These are phyloP conservation scores for Calliopum simillimum DNA, from an alignment of 2,888 invertebrate genomes.

Conservation along the genomic window DNA sequence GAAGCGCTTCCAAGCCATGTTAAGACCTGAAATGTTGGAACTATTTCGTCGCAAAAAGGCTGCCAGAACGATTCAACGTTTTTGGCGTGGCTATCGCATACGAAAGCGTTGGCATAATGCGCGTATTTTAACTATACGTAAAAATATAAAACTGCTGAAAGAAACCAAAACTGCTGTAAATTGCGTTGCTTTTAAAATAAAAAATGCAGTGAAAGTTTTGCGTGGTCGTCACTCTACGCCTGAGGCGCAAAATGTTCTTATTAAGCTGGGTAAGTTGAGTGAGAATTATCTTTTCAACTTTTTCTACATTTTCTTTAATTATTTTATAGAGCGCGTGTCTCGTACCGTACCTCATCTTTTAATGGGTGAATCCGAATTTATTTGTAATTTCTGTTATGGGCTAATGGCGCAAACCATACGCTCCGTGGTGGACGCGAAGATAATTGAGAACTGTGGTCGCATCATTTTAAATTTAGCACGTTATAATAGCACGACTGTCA, in stretches of 20 bases:
- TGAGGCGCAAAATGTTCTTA: conserved; percentile 60
- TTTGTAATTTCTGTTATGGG: conserved; percentile 66
- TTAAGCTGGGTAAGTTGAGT: conserved; percentile 57
- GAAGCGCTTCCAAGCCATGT: conserved; percentile 67
- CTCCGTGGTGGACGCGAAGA: conserved; percentile 66
- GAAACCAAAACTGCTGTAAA: conserved; percentile 51
- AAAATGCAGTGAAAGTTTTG: conserved; percentile 60
- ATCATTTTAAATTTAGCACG: conserved; percentile 78
- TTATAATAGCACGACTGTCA: conserved; percentile 72
- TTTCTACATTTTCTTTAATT: conserved; percentile 33
- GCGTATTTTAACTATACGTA: conserved; percentile 54
- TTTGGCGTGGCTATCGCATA: conserved; percentile 70
- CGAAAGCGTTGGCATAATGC: conserved; percentile 57
- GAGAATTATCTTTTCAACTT: no score
- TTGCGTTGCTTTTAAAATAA: conserved; percentile 59
- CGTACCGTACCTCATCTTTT: conserved; percentile 65
- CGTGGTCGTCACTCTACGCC: conserved; percentile 59
- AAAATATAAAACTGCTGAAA: conserved; percentile 55
- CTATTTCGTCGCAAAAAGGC: conserved; percentile 68
- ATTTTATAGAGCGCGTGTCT: conserved; percentile 61
- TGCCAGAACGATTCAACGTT: conserved; percentile 75
- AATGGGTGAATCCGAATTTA: conserved; percentile 62
- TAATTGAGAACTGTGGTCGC: conserved; percentile 66
- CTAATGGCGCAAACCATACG: conserved; percentile 68
- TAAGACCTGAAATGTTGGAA: conserved; percentile 68